These are phyloP conservation scores for Globicephala melas DNA, from an alignment of 2,113 vertebrate genomes.

Conservation along the genomic window DNA sequence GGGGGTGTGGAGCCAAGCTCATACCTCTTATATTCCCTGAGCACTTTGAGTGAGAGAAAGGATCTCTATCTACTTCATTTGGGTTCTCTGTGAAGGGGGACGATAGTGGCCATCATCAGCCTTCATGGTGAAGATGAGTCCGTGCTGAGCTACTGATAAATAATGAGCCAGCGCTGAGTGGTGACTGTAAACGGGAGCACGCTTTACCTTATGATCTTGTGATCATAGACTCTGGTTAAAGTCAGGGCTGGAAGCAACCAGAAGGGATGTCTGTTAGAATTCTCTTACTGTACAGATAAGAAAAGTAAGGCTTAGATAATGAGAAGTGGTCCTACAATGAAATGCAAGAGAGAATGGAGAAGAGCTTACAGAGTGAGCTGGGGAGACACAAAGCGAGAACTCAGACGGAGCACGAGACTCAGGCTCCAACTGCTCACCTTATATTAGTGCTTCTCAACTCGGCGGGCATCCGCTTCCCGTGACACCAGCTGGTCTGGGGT, in stretches of 20 bases:
- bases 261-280: not conserved
- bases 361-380: not conserved
- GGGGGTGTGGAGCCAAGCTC: not conserved
- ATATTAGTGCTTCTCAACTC: not conserved
- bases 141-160: not conserved
- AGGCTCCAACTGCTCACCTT: not conserved
- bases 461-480: not conserved
- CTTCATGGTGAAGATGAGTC: not conserved
- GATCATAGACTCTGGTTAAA: not conserved
- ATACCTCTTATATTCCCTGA: not conserved
- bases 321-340: not conserved
- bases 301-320: not conserved
- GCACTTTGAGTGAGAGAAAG: not conserved
- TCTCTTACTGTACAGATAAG: not conserved
- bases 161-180: accelerated
- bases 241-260: not conserved
- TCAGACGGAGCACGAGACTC: not conserved
- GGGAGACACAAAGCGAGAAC: not conserved
- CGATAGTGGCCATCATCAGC: not conserved
- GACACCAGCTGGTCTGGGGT: not conserved
- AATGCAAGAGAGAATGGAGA: not conserved
- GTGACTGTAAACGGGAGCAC: not conserved
- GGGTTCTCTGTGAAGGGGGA: not conserved
- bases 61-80: not conserved
- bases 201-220: not conserved